phyloP scores from a whole-genome alignment of 2,888 invertebrate species.

The Epirrhoe alternata region DNA sequence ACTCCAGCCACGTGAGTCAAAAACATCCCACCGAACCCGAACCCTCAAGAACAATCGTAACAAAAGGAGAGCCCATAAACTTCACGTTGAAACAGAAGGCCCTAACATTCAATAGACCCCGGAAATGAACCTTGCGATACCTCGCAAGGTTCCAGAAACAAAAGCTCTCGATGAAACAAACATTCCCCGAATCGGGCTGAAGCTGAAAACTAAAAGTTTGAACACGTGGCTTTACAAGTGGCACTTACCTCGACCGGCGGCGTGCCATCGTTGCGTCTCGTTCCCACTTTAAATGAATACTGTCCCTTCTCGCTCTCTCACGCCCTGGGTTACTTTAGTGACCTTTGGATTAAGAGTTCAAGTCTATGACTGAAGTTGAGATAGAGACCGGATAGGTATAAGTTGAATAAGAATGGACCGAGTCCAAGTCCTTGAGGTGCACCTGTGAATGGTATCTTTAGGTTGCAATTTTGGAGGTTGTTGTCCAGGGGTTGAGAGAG shows the following conservation, averaged over 20 bases:
- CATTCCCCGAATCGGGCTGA: conserved; percentile 39
- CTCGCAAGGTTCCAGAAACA: conserved; percentile 34
- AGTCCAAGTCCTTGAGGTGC: conserved; percentile 53
- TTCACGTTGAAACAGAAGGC: conserved; percentile 27
- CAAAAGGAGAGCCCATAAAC: conserved; percentile 34
- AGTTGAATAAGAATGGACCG: conserved; percentile 38
- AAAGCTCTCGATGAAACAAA: conserved; percentile 39
- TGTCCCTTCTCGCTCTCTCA: conserved; percentile 79
- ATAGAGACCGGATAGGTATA: conserved; percentile 37
- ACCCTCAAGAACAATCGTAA: conserved; percentile 28
- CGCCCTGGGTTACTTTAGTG: conserved; percentile 62
- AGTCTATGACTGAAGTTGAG: conserved; percentile 42
- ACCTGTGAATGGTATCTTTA: conserved; percentile 48
- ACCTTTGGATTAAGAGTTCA: conserved; percentile 49
- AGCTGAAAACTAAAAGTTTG: conserved; percentile 60
- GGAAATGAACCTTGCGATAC: conserved; percentile 39
- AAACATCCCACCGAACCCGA: conserved; percentile 23
- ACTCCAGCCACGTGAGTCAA: conserved; percentile 19
- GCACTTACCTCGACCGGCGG: conserved; percentile 80
- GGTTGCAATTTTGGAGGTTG: conserved; percentile 56
- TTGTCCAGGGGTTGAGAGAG: conserved; percentile 75
- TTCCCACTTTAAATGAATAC: conserved; percentile 79
- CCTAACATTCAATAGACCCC: conserved; percentile 41
- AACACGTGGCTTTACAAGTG: conserved; percentile 77
- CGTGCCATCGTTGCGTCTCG: conserved; percentile 78